Percentiles rank a stretch among this genome's conserved stretches.
Evolutionary conservation across 2,797 vertebrate species (phyloP).

Genomic region (Vespertilio murinus): DNA sequence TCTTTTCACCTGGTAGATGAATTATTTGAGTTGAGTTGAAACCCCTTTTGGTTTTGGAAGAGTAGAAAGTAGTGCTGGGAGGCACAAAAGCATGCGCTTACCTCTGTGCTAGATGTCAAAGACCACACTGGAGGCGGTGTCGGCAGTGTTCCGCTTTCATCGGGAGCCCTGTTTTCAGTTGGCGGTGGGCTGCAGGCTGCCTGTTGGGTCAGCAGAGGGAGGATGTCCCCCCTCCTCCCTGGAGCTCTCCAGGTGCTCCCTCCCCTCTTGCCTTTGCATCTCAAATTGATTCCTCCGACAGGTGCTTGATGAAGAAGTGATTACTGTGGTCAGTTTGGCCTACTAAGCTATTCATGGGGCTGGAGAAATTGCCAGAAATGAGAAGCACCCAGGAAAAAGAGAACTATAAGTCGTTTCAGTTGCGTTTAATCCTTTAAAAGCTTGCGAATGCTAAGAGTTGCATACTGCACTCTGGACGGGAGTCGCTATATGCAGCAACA

Average conservation of each 20-base stretch:
- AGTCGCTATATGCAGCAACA: not conserved
- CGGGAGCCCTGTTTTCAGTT: not conserved
- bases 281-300: conserved; percentile 30
- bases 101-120: not conserved
- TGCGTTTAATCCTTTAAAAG: conserved; percentile 51
- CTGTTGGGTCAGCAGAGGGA: not conserved
- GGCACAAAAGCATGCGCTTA: conserved; percentile 29
- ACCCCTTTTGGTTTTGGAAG: conserved; percentile 65
- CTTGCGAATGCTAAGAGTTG: not conserved
- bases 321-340: not conserved
- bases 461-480: not conserved
- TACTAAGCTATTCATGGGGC: not conserved
- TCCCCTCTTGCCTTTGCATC: not conserved
- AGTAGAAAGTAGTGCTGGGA: conserved; percentile 12
- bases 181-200: not conserved
- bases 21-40: conserved; percentile 30
- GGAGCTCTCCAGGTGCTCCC: not conserved
- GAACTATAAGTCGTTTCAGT: conserved; percentile 2
- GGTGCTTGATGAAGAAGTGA: conserved; percentile 32
- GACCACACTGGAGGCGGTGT: not conserved
- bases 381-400: conserved; percentile 1
- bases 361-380: conserved; percentile 32
- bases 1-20: not conserved
- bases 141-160: fast-evolving
- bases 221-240: not conserved